Conservation (phyloP, 1,140 invertebrate genomes). For the Dreissena rostriformis region DNA sequence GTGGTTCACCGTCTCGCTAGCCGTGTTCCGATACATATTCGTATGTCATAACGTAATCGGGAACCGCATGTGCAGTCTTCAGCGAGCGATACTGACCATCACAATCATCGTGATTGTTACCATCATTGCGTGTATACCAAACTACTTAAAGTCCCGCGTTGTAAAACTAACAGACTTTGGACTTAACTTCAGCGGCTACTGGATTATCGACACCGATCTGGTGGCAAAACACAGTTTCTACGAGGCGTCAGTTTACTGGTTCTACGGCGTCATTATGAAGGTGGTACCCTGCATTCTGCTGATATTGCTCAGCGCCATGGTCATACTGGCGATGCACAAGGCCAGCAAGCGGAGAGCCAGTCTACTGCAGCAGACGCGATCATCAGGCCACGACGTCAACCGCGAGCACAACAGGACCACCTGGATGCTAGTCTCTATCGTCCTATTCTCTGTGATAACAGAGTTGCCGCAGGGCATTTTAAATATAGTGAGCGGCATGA, state of each 20-base stretch:
- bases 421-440: slow-evolving; percentile 93
- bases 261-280: slow-evolving; percentile 93
- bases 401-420: slow-evolving; percentile 91
- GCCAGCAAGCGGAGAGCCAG: slow-evolving; percentile 73
- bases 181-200: slow-evolving; percentile 60
- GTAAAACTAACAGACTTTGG: slow-evolving; percentile 35
- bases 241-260: slow-evolving; percentile 86
- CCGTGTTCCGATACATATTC: slow-evolving; percentile 96
- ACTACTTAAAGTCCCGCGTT: slow-evolving; percentile 82
- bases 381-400: slow-evolving; percentile 56
- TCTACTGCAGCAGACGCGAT: slow-evolving; percentile 69
- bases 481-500: slow-evolving; percentile 76
- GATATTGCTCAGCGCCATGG: slow-evolving; percentile 89
- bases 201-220: slow-evolving; percentile 63
- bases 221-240: slow-evolving; percentile 60
- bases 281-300: slow-evolving; percentile 90
- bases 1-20: slow-evolving; percentile 94
- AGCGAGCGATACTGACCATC: slow-evolving; percentile 89
- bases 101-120: slow-evolving; percentile 88
- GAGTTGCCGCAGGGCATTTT: slow-evolving; percentile 88
- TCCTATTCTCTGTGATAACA: slow-evolving; percentile 92
- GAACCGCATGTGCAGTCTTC: slow-evolving; percentile 87
- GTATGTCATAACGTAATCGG: slow-evolving; percentile 90
- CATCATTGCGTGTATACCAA: slow-evolving; percentile 89
- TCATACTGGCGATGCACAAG: slow-evolving; percentile 88